Percentiles rank a stretch among this genome's conserved stretches.
Evolutionary conservation across 2,888 invertebrate species (phyloP).

Genomic region (Brenthis daphne): DNA sequence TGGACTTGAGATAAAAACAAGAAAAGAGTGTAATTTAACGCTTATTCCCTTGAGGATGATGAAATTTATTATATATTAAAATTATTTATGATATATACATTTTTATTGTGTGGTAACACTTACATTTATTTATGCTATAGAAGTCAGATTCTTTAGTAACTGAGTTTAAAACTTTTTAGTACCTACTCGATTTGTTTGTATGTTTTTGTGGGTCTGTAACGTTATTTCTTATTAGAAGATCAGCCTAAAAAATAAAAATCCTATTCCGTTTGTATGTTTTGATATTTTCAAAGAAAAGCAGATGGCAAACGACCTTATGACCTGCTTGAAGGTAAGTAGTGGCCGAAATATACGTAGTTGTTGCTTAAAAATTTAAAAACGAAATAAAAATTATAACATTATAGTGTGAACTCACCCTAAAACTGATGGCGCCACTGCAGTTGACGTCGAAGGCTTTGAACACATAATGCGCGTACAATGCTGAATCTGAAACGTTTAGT

Average conservation of each 20-base stretch:
- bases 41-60: background rate
- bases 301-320: too few relatives aligned
- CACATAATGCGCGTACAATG: slow-evolving; percentile 98
- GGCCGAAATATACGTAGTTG: background rate
- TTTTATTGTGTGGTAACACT: too few relatives aligned
- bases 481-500: slow-evolving; percentile 87
- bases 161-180: too few relatives aligned
- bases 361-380: background rate
- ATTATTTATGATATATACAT: too few relatives aligned
- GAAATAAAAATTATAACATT: background rate
- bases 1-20: background rate
- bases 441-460: slow-evolving; percentile 99
- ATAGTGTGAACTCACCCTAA: slow-evolving; percentile 90
- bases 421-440: slow-evolving; percentile 97
- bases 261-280: too few relatives aligned
- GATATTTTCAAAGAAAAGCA: too few relatives aligned
- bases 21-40: background rate
- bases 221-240: too few relatives aligned
- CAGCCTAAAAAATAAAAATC: too few relatives aligned
- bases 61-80: background rate
- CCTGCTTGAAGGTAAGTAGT: background rate
- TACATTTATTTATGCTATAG: background rate
- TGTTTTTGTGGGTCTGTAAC: too few relatives aligned
- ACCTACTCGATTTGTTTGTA: too few relatives aligned
- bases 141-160: background rate